These are phyloP conservation scores for Apogon hyalosoma DNA, from an alignment of 2,797 vertebrate species.

Conservation along the genomic window DNA sequence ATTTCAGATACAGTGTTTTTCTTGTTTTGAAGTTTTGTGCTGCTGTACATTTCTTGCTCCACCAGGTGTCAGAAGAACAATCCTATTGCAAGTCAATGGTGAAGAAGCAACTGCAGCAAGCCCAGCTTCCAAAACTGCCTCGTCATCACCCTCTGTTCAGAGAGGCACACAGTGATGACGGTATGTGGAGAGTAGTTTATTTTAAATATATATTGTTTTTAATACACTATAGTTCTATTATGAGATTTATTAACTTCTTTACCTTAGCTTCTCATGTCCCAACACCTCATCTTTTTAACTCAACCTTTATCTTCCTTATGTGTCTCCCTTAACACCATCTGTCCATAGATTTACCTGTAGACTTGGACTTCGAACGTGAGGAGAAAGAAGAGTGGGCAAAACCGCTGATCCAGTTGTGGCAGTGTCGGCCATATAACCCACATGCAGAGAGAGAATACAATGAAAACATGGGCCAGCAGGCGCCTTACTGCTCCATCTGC, in stretches of 20 bases:
- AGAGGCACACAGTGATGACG: conserved; percentile 91
- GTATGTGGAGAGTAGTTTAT: conserved; percentile 65
- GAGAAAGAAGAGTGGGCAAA: conserved; percentile 94
- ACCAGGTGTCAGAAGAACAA: conserved; percentile 87
- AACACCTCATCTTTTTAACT: background rate
- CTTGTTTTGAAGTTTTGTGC: conserved; percentile 2
- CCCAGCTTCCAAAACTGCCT: conserved; percentile 87
- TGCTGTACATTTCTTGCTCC: conserved; percentile 49
- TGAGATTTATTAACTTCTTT: background rate
- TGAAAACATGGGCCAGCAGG: conserved; percentile 86
- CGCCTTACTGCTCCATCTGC: conserved; percentile 94
- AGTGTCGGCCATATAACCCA: conserved; percentile 89
- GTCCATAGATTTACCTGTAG: conserved; percentile 82
- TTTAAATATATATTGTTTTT: background rate
- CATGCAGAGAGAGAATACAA: conserved; percentile 93
- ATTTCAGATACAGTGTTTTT: too few relatives aligned
- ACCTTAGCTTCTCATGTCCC: background rate
- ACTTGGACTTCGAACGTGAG: conserved; percentile 83
- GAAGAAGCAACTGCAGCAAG: conserved; percentile 88
- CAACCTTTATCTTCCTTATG: background rate
- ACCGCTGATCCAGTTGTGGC: conserved; percentile 92
- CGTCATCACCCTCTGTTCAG: conserved; percentile 92
- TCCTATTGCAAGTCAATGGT: conserved; percentile 88
- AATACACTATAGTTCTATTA: background rate
- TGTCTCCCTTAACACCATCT: background rate